Percentiles rank a stretch among this genome's conserved stretches.
Conservation (phyloP, 92 coral and sea anemone genomes). For the Palythoa grandis region DNA sequence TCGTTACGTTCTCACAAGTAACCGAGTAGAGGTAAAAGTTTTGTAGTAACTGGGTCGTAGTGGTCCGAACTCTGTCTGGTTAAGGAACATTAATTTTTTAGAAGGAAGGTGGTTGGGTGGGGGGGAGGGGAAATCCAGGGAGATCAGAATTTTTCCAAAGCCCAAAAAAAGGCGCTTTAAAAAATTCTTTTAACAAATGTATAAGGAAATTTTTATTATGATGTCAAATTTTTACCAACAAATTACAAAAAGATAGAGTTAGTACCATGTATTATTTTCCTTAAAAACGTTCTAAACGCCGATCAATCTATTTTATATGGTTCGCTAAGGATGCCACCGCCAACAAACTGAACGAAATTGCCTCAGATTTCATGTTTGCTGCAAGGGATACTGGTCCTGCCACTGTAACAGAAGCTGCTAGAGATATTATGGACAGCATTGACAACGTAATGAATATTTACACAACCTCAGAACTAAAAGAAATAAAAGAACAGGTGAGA, state of each 20-base stretch:
- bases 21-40: too few species aligned
- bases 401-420: slow-evolving; percentile 24
- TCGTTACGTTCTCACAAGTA: too few species aligned
- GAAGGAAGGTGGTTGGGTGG: too few species aligned
- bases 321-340: slow-evolving; percentile 17
- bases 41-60: too few species aligned
- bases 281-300: not conserved
- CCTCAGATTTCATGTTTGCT: slow-evolving; percentile 1
- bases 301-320: not conserved
- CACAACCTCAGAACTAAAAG: not conserved
- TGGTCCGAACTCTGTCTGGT: too few species aligned
- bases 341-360: slow-evolving; percentile 20
- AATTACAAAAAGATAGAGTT: not conserved
- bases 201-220: too few species aligned
- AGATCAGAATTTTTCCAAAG: too few species aligned
- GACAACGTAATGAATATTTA: not conserved
- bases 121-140: too few species aligned
- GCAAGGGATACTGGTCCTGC: slow-evolving; percentile 32
- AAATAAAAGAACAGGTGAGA: slow-evolving; percentile 2
- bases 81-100: too few species aligned
- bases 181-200: too few species aligned
- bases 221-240: too few species aligned
- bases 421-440: slow-evolving; percentile 33
- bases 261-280: not conserved
- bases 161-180: too few species aligned